Evolutionary conservation across 2,888 invertebrate genomes (phyloP).

Genomic region (Mechanitis messenoides): DNA sequence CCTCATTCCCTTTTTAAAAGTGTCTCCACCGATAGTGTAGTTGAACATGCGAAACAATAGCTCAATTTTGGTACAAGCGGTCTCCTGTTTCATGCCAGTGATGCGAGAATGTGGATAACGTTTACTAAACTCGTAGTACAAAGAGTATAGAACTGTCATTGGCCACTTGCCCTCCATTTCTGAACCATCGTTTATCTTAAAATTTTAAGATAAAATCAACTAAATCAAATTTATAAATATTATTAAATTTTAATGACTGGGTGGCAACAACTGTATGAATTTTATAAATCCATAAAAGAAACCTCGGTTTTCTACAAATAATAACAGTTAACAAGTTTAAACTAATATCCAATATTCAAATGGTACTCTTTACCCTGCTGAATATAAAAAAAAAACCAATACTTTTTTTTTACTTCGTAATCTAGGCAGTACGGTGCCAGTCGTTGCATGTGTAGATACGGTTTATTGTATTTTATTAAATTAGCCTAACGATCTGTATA

Average conservation of each 20-base stretch:
- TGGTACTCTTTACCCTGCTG: too few relatives aligned
- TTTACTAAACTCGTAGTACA: constrained; percentile 88
- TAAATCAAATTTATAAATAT: background rate
- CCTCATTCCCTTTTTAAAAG: constrained; percentile 84
- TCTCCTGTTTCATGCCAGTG: constrained; percentile 85
- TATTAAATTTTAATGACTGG: too few relatives aligned
- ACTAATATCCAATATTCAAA: too few relatives aligned
- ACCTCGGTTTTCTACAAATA: background rate
- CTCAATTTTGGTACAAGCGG: constrained; percentile 84
- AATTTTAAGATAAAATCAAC: constrained; percentile 8
- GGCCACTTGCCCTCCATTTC: constrained; percentile 89
- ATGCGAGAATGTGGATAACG: constrained; percentile 86
- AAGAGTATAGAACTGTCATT: constrained; percentile 84
- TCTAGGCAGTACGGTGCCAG: too few relatives aligned
- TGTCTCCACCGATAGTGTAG: constrained; percentile 85
- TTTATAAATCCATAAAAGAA: background rate
- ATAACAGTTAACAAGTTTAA: too few relatives aligned
- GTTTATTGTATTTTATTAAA: too few relatives aligned
- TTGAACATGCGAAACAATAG: constrained; percentile 93
- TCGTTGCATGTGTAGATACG: too few relatives aligned
- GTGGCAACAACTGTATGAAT: too few relatives aligned
- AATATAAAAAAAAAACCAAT: too few relatives aligned
- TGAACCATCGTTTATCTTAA: constrained; percentile 80
- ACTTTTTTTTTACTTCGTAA: too few relatives aligned
- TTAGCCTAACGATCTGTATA: too few relatives aligned